Conservation (phyloP, 2,888 invertebrate species). For the Drosophila nr. perissopoda region DNA sequence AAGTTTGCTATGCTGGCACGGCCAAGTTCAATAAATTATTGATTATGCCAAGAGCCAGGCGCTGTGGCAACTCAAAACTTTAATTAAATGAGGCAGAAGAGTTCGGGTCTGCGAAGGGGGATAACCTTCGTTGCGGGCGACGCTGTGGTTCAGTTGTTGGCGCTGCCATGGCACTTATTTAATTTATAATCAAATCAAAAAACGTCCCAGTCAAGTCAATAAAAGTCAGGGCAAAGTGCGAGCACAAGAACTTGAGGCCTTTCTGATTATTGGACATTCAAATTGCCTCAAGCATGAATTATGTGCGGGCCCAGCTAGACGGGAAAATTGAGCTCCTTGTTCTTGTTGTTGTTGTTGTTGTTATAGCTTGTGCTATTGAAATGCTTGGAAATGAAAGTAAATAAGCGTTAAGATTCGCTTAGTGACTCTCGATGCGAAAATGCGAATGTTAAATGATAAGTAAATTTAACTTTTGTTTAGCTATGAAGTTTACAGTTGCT, state of each 20-base stretch:
- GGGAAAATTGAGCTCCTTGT: constrained; percentile 29
- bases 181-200: constrained; percentile 79
- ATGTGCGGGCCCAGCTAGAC: constrained; percentile 60
- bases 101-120: neutral
- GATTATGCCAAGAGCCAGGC: constrained; percentile 30
- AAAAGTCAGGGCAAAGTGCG: constrained; percentile 66
- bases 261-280: constrained; percentile 78
- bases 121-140: constrained; percentile 34
- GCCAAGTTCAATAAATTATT: constrained; percentile 68
- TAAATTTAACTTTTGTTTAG: constrained; percentile 69
- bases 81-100: constrained; percentile 46
- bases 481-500: constrained; percentile 24
- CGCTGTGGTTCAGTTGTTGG: constrained; percentile 44
- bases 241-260: constrained; percentile 71
- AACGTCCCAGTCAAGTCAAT: constrained; percentile 66
- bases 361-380: constrained; percentile 57
- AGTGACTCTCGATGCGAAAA: constrained; percentile 51
- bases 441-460: constrained; percentile 70
- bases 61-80: constrained; percentile 43
- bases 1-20: constrained; percentile 30
- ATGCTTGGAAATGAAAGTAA: constrained; percentile 69
- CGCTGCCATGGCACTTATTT: constrained; percentile 65
- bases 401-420: constrained; percentile 79
- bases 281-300: constrained; percentile 80
- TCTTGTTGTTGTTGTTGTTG: constrained; percentile 37